phyloP scores from a whole-genome alignment of 2,888 invertebrate genomes.

The Achlya flavicornis region DNA sequence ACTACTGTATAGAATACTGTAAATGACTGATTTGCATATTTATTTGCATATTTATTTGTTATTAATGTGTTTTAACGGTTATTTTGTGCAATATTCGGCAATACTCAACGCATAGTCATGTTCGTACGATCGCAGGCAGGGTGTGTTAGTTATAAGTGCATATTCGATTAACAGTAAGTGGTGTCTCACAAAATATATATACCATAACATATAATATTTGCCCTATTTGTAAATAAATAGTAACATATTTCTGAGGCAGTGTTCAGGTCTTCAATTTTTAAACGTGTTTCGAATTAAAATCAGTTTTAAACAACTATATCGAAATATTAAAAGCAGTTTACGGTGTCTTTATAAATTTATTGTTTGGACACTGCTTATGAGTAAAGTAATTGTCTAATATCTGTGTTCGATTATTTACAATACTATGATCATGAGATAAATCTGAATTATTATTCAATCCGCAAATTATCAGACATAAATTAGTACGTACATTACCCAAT shows the following conservation, averaged over 20 bases:
- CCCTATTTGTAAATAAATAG: conserved; percentile 48
- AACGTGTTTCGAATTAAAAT: not conserved
- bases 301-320: not conserved
- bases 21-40: conserved; percentile 15
- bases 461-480: not conserved
- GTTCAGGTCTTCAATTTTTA: conserved; percentile 24
- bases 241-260: conserved; percentile 26
- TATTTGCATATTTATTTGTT: conserved; percentile 28
- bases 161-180: conserved; percentile 46
- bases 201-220: conserved; percentile 22
- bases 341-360: not conserved
- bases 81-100: conserved; percentile 80
- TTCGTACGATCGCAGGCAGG: conserved; percentile 53
- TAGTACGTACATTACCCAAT: conserved; percentile 1
- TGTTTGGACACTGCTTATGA: not conserved
- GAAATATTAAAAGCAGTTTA: not conserved
- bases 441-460: not conserved
- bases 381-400: not conserved
- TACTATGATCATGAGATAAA: not conserved
- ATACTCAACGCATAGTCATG: conserved; percentile 77
- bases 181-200: conserved; percentile 33
- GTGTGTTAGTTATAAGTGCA: conserved; percentile 65
- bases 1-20: not conserved
- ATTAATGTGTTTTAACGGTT: conserved; percentile 33
- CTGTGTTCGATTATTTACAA: not conserved